phyloP scores from a whole-genome alignment of 2,888 invertebrate species.

The Sinodicranocentrus sp. region DNA sequence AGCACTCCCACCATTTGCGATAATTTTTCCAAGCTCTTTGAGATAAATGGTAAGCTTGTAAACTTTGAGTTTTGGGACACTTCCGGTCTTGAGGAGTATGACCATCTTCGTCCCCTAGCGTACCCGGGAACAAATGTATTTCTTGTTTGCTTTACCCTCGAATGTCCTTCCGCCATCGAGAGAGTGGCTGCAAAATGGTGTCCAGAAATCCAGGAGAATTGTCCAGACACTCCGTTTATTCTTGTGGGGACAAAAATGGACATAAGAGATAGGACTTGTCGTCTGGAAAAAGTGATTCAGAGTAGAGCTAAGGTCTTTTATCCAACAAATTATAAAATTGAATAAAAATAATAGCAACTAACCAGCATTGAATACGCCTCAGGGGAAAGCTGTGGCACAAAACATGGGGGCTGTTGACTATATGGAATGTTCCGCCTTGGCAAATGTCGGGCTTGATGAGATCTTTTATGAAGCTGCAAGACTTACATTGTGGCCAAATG shows the following conservation, averaged over 20 bases:
- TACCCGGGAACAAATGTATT: conserved; percentile 99
- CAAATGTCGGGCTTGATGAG: conserved; percentile 98
- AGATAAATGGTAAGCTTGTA: conserved; percentile 99
- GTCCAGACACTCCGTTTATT: conserved; percentile 98
- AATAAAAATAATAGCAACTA: too few species aligned
- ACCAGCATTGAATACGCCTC: too few species aligned
- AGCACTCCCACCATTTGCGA: conserved; percentile 83
- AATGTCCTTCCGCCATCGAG: conserved; percentile 99
- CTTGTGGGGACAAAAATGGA: conserved; percentile 98
- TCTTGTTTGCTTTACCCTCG: conserved; percentile 97
- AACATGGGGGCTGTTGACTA: conserved; percentile 98
- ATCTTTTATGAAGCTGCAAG: conserved; percentile 99
- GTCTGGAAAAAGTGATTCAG: neutral
- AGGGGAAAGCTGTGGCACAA: conserved; percentile 78
- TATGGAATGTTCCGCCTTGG: conserved; percentile 98
- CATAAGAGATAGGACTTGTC: conserved; percentile 85
- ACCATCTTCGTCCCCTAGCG: conserved; percentile 94
- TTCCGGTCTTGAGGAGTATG: conserved; percentile 92
- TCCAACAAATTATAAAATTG: too few species aligned
- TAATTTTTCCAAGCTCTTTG: conserved; percentile 99
- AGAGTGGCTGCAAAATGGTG: conserved; percentile 99
- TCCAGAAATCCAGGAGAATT: conserved; percentile 99
- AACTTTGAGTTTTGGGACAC: conserved; percentile 95
- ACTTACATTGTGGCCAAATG: too few species aligned
- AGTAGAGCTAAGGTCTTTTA: conserved; percentile 19